phyloP scores from a whole-genome alignment of 2,797 vertebrate genomes.

The Acanthiza pusilla region DNA sequence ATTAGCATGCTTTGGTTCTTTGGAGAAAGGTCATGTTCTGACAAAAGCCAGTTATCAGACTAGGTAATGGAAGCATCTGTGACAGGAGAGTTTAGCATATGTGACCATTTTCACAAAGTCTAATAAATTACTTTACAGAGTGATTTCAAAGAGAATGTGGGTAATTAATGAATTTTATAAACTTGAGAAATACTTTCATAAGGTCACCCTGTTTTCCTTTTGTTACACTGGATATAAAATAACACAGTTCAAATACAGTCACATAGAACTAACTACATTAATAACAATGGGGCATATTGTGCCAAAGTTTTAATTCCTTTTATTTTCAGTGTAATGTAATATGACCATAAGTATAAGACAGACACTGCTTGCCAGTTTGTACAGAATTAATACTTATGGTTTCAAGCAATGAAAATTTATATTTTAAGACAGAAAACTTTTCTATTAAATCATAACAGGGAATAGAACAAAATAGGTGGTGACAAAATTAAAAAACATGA shows the following conservation, averaged over 20 bases:
- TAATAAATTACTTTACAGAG: conserved; percentile 1
- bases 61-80: neutral
- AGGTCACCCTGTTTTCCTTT: conserved; percentile 3
- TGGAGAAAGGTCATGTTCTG: neutral
- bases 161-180: conserved; percentile 1
- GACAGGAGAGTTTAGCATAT: neutral
- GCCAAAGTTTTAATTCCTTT: neutral
- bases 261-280: neutral
- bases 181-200: neutral
- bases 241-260: neutral
- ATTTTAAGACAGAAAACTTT: neutral
- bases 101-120: neutral
- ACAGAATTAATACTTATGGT: neutral
- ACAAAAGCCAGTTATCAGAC: neutral
- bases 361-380: neutral
- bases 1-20: neutral
- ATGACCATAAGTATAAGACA: neutral
- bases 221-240: neutral
- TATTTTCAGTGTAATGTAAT: neutral
- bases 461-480: neutral
- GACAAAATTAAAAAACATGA: fast-evolving
- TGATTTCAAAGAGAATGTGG: neutral
- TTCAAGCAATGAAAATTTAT: neutral
- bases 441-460: neutral
- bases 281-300: neutral